These are phyloP conservation scores for Sebastes jordani DNA, from an alignment of 2,797 vertebrate genomes.

Conservation along the genomic window DNA sequence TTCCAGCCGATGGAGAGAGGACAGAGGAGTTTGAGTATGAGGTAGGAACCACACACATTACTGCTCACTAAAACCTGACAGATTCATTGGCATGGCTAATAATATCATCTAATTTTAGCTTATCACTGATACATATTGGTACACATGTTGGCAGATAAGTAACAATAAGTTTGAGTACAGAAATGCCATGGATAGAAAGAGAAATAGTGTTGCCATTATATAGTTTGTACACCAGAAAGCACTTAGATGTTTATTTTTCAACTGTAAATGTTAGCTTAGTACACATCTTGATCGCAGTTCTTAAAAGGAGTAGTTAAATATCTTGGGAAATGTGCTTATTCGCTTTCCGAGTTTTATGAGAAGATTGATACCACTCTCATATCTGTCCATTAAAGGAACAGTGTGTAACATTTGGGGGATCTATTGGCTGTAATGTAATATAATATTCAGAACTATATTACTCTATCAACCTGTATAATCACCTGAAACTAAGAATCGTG, in stretches of 20 bases:
- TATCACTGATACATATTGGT: background rate
- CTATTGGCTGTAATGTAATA: no score
- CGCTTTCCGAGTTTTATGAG: no score
- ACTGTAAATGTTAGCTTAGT: background rate
- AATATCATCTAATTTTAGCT: background rate
- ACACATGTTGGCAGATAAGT: background rate
- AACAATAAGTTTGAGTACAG: background rate
- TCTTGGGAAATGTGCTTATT: no score
- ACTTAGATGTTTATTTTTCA: background rate
- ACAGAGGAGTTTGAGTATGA: conserved; percentile 96
- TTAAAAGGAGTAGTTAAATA: no score
- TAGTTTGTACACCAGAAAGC: background rate
- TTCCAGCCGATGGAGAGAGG: conserved; percentile 90
- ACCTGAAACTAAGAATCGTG: no score
- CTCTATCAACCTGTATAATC: no score
- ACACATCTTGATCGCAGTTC: background rate
- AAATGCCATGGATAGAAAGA: background rate
- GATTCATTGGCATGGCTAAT: background rate
- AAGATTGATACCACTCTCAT: no score
- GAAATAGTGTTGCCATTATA: background rate
- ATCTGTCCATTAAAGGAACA: background rate
- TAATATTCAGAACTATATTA: no score
- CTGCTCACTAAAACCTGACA: background rate
- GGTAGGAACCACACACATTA: conserved; percentile 80
- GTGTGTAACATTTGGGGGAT: no score